phyloP scores from a whole-genome alignment of 2,888 invertebrate genomes.

The Copidosoma aretas region DNA sequence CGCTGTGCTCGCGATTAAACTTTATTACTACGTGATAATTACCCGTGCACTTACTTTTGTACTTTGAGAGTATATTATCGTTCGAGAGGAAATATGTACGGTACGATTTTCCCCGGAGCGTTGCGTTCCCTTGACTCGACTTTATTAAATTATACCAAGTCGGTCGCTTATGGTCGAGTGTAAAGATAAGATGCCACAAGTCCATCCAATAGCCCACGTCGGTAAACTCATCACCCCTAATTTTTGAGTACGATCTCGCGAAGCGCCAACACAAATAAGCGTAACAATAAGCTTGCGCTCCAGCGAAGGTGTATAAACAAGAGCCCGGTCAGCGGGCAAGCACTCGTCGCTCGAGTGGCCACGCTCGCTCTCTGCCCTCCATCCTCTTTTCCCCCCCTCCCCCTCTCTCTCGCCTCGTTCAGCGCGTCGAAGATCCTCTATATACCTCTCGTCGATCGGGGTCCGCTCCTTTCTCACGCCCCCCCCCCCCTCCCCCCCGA shows the following conservation, averaged over 20 bases:
- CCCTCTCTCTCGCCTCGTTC: conserved; percentile 12
- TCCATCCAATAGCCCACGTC: no score
- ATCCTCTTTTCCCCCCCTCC: not conserved
- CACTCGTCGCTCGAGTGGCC: not conserved
- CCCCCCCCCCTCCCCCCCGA: conserved; percentile 30
- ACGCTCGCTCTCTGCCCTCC: not conserved
- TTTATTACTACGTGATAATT: no score
- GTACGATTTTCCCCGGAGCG: no score
- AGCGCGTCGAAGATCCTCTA: conserved; percentile 18
- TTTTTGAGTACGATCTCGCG: not conserved
- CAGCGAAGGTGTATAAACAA: not conserved
- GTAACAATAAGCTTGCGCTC: not conserved
- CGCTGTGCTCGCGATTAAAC: no score
- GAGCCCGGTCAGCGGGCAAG: not conserved
- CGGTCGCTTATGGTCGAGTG: no score
- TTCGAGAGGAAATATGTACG: no score
- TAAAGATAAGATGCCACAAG: no score
- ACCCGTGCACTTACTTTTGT: no score
- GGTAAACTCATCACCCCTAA: no score
- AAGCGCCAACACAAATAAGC: not conserved
- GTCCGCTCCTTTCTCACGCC: not conserved
- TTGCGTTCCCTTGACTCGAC: no score
- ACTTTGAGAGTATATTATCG: no score
- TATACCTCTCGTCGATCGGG: not conserved
- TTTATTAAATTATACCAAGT: no score